Evolutionary conservation across 2,113 vertebrate genomes (phyloP), one percentile per base, ranked within the genome.

Genomic region (Struthidea cinerea): DNA sequence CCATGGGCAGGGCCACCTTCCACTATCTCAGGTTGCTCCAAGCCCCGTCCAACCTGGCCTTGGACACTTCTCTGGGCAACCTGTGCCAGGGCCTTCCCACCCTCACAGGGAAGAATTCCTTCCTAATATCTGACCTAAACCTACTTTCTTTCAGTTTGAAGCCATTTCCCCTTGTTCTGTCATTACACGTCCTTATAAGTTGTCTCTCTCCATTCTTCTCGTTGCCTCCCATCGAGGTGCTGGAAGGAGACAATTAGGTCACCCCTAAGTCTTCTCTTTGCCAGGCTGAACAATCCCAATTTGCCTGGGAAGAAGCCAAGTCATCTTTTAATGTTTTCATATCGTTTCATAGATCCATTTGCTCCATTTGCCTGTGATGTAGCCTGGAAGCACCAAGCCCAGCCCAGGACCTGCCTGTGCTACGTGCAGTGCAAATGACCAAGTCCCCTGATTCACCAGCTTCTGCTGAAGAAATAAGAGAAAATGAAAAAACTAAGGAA

Each of bases 11-110:
- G 47, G 12, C 23, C 46, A 60, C 13, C 12, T 78, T 30, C 30
- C 28, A 30, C 28, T 7, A 3, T 8, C 9, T 7, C 23, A 24
- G 23, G 8, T 1, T 78, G 10, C 28, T 61, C 64, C 13, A 61
- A 55, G 24, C 8, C 33, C 16, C 1, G 1, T 63, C 56, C 41
- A 47, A 0, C n/a, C 47, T 47, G n/a, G 24, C n/a, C 41, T 22
- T 32, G 41, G 21, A 17, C 30, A 17, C 13, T 47, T 2, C 56
- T 30, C n/a, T 61, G 39, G 28, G 3, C 3, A 55, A 0, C 17
- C 39, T 55, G 19, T 63, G 10, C 28, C 64, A 63, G 24, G 7
- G 30, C 4, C 23, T 55, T 3, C 2, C 8, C 12, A 39, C 13
- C 7, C 39, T 55, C n/a, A 69, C 15, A 55, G 19, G 9, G 8